Base-by-base conservation (phyloP, 2,888 invertebrate species). In the Ectemnius cavifrons region DNA sequence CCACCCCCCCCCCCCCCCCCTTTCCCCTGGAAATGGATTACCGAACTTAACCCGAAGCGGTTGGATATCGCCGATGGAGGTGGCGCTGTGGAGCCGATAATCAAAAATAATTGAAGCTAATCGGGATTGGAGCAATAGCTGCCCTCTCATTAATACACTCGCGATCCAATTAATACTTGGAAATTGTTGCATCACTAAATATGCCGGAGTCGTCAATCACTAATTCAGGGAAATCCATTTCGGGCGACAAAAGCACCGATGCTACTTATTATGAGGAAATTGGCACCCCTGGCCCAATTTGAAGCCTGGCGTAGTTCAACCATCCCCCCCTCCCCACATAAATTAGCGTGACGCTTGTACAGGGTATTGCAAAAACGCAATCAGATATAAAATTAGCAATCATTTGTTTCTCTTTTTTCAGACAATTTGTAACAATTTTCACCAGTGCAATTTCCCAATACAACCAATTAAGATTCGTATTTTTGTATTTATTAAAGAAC, bases 71-170 rank as follows among this genome's bases (percentile, higher is more conserved):
- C 11, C 2, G 8, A 0, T 2, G 37, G 37, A 8, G 37, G 37
- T 37, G 11, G 37, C 5, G 37, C 37, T 37, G 6, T 2, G 0
- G 8, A 11, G 37, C 8, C 37, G 37, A 52, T 52, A 52, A 52
- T 52, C 16, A 52, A 52, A 52, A 52, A 52, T 52, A 16, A 52
- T 52, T 52, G 13, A 52, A 14, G 52, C 52, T 16, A 16, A 52
- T 11, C 52, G n/a, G 16, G 14, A 52, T 52, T 11, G n/a, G n/a
- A 6, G 16, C 52, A 52, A 52, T 52, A 52, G 52, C 16, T 4
- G 52, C n/a, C 52, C 16, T 16, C 16, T 16, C 16, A 52, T 52
- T 52, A 52, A 52, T 52, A 52, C 52, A 52, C 5, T 16, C 37
- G n/a, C 52, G 52, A 52, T 52, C 16, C 52, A 52, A 52, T 52